Evolutionary conservation across 2,113 vertebrate species (phyloP).

Genomic region (Neoarius graeffei): DNA sequence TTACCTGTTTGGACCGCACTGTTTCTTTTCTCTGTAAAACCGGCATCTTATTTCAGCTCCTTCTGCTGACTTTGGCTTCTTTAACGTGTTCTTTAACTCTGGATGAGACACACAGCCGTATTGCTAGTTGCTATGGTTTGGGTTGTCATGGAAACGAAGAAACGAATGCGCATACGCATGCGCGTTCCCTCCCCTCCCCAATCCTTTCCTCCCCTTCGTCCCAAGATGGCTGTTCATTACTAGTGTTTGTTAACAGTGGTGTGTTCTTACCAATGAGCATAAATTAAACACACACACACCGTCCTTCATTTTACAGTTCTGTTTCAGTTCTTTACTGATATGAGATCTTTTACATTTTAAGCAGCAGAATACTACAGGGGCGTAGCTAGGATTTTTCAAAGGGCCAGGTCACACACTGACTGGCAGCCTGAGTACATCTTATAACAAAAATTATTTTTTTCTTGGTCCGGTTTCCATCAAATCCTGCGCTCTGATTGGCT

Average conservation of each 20-base stretch:
- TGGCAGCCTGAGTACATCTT: too few species aligned
- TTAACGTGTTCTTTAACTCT: background rate
- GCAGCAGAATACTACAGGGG: background rate
- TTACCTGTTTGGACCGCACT: conserved; percentile 57
- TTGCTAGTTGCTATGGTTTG: background rate
- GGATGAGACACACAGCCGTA: too few species aligned
- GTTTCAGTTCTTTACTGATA: background rate
- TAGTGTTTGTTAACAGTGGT: background rate
- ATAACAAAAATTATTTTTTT: too few species aligned
- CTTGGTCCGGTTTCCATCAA: too few species aligned
- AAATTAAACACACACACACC: background rate
- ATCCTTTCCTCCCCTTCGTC: too few species aligned
- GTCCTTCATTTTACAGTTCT: background rate
- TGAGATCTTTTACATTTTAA: background rate
- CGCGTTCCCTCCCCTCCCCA: background rate
- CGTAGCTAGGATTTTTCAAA: too few species aligned
- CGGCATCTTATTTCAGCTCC: conserved; percentile 46
- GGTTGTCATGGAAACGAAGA: conserved; percentile 24
- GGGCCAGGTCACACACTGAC: too few species aligned
- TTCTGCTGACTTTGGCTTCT: background rate
- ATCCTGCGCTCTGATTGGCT: too few species aligned
- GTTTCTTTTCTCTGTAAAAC: conserved; percentile 47
- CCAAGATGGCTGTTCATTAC: background rate
- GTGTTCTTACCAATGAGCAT: background rate
- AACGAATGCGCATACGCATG: background rate